Evolutionary conservation across 2,113 vertebrate genomes (phyloP).

Genomic region (Columba livia): DNA sequence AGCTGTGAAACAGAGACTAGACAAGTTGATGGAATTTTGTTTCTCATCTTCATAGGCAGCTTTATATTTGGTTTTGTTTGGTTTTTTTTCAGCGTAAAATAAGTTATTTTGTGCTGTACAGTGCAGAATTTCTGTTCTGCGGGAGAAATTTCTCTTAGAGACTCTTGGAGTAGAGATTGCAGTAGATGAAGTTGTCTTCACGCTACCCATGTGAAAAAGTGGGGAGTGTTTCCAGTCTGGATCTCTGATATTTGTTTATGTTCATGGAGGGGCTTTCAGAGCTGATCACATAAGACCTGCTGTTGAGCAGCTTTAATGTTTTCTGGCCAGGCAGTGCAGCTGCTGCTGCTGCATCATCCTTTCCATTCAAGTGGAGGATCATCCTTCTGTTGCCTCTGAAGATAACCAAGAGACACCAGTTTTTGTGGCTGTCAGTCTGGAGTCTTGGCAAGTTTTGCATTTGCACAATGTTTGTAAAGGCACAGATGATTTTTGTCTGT

Average conservation of each 20-base stretch:
- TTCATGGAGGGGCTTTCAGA: not conserved
- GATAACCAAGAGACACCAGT: not conserved
- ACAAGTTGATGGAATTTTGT: not conserved
- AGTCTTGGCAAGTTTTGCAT: not conserved
- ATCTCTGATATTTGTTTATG: not conserved
- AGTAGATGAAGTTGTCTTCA: not conserved
- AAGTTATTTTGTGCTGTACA: not conserved
- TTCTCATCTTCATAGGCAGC: not conserved
- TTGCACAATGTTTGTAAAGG: not conserved
- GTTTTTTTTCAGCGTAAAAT: not conserved
- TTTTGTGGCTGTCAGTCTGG: not conserved
- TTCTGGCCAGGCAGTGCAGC: not conserved
- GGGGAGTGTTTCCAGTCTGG: not conserved
- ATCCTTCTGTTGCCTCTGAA: not conserved
- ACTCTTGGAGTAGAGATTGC: not conserved
- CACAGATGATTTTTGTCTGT: slow-evolving; percentile 17
- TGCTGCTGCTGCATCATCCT: not conserved
- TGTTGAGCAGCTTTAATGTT: not conserved
- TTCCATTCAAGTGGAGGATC: not conserved
- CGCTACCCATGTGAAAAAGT: not conserved
- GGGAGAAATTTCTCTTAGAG: not conserved
- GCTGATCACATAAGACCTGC: accelerated
- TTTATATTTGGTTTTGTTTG: not conserved
- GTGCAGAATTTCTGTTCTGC: not conserved
- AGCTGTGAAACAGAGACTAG: not conserved